Conservation (phyloP, 1,140 invertebrate species). For the Drosophila repleta region DNA sequence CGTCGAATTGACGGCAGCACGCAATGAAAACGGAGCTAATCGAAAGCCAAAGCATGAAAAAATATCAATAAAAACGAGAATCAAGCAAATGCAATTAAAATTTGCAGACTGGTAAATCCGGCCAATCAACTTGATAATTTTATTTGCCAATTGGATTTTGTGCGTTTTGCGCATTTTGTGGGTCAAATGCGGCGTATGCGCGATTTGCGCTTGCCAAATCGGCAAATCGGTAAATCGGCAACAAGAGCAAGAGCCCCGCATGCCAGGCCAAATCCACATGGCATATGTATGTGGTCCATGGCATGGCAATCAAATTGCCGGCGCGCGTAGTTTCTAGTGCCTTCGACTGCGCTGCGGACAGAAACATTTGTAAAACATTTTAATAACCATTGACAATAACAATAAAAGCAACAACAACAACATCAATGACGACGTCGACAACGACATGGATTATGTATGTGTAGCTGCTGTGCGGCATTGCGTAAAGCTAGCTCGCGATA, state of each 20-base stretch:
- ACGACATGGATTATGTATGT: slow-evolving; percentile 6
- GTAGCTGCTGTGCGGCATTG: slow-evolving; percentile 28
- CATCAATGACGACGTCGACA: slow-evolving; percentile 19
- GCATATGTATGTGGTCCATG: slow-evolving; percentile 56
- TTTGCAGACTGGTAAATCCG: slow-evolving; percentile 47
- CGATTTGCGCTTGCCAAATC: slow-evolving; percentile 62
- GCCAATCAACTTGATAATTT: slow-evolving; percentile 60
- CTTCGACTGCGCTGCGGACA: slow-evolving; percentile 53
- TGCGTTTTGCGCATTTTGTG: slow-evolving; percentile 49
- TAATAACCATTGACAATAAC: slow-evolving; percentile 70
- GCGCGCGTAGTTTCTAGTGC: slow-evolving; percentile 54
- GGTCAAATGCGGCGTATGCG: slow-evolving; percentile 63
- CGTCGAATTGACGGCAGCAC: slow-evolving; percentile 28
- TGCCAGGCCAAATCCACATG: slow-evolving; percentile 47
- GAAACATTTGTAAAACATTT: slow-evolving; percentile 78
- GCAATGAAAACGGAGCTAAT: slow-evolving; percentile 39
- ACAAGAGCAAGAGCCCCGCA: slow-evolving; percentile 34
- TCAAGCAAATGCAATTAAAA: slow-evolving; percentile 14
- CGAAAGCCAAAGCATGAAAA: slow-evolving; percentile 11
- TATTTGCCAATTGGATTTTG: slow-evolving; percentile 67
- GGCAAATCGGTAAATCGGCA: slow-evolving; percentile 24
- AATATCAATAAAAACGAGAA: slow-evolving; percentile 6
- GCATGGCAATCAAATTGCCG: slow-evolving; percentile 62
- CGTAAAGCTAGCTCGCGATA: slow-evolving; percentile 29
- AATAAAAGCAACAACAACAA: slow-evolving; percentile 40